Evolutionary conservation across 92 coral and sea anemone species (phyloP), one percentile per base, ranked within the genome.

Genomic region (Zoanthus solanderi): DNA sequence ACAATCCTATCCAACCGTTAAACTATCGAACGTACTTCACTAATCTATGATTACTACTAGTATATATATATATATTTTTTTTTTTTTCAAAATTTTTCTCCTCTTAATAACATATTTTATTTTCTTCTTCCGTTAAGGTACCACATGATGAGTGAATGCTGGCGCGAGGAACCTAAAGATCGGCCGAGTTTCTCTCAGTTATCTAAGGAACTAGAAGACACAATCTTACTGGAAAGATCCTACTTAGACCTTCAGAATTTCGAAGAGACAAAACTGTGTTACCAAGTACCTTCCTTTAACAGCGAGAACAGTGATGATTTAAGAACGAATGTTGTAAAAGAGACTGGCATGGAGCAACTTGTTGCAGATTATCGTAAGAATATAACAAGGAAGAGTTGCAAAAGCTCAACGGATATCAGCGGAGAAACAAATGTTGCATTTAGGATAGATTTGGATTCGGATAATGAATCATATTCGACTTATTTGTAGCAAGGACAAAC

Each of bases 201-300:
- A 65, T 71, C 92, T 65, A 88, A 84, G 65, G 68, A 83, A 32
- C 87, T 94, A 37, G 98, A 94, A 79, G 89, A 84, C 45, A 89
- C 92, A 92, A 89, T 94, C 93, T 86, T 89, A 82, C 53, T 78
- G n/a, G 95, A 94, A 52, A 94, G 91, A 29, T 90, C 98, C 3
- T 94, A 94, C 83, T 90, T 94, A 67, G 94, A 94, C 85, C 94
- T 93, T 42, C 88, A 91, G 77, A 89, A 78, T 37, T 72, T 88
- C 61, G 98, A 94, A 84, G 98, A 93, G 83, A 67, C 94, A 42
- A 74, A 91, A 17, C 93, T 90, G 58, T 94, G 89, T 84, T 94
- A 94, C 71, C 92, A 92, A 34, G 98, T 93, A 31, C 95, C 98
- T 29, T 94, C 98, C 28, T 94, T 92, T 75, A 89, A 93, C 87